Conservation (phyloP, 2,888 invertebrate species). For the Phengaris alcon region DNA sequence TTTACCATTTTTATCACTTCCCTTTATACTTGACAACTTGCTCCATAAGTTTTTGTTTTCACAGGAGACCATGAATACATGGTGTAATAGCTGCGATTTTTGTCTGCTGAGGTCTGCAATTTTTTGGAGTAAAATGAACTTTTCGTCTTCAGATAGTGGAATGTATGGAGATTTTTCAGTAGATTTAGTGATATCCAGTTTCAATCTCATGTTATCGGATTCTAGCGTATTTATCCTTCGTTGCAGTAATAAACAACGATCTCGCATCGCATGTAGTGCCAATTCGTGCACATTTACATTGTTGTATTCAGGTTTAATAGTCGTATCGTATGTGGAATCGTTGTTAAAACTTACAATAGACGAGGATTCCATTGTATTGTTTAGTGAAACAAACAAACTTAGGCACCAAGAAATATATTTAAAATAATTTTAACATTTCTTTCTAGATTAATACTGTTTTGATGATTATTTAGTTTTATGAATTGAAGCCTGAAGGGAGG, state of each 20-base stretch:
- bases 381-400: background rate
- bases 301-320: conserved; percentile 62
- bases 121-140: conserved; percentile 77
- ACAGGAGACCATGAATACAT: conserved; percentile 88
- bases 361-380: conserved; percentile 61
- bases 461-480: too few species aligned
- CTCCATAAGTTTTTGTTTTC: conserved; percentile 91
- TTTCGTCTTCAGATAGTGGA: conserved; percentile 68
- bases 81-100: conserved; percentile 87
- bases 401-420: background rate
- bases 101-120: conserved; percentile 85
- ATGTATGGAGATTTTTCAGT: conserved; percentile 53
- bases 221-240: conserved; percentile 84
- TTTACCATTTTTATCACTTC: conserved; percentile 49
- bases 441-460: too few species aligned
- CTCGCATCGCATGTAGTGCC: conserved; percentile 89
- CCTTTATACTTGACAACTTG: conserved; percentile 80
- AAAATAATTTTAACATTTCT: too few species aligned
- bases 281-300: conserved; percentile 83
- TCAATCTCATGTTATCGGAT: conserved; percentile 85
- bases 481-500: too few species aligned
- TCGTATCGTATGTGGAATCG: conserved; percentile 68
- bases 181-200: conserved; percentile 58
- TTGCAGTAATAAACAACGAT: conserved; percentile 87
- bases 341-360: conserved; percentile 74